Conservation (phyloP, 2,797 vertebrate genomes). For the Cynopterus sphinx region DNA sequence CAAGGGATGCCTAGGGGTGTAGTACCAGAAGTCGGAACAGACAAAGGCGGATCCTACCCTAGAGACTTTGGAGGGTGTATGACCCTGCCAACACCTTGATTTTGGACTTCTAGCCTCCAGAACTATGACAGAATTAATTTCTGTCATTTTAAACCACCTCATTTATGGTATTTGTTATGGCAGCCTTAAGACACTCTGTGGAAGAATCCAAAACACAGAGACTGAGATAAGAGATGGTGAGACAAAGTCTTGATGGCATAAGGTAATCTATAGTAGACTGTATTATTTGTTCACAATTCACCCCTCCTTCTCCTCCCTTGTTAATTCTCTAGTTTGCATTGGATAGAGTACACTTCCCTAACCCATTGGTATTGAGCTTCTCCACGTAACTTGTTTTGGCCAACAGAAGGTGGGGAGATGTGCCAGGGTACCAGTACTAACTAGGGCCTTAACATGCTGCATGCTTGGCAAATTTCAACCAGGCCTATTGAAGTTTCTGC, state of each 20-base stretch:
- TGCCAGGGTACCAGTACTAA: background rate
- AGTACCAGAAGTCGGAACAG: background rate
- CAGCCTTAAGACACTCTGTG: background rate
- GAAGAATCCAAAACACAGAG: background rate
- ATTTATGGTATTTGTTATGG: background rate
- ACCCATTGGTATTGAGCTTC: background rate
- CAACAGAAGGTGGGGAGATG: background rate
- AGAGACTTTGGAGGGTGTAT: background rate
- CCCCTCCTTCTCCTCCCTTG: background rate
- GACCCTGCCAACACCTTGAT: background rate
- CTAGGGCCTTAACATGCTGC: background rate
- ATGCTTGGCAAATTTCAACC: background rate
- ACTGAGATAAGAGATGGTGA: background rate
- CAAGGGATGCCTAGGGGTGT: background rate
- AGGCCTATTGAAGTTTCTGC: background rate
- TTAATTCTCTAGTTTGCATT: background rate
- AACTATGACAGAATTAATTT: background rate
- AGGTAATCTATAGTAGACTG: background rate
- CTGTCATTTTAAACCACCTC: background rate
- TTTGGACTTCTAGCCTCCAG: background rate
- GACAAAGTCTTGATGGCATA: background rate
- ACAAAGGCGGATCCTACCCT: background rate
- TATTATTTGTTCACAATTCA: background rate
- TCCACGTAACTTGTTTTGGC: background rate
- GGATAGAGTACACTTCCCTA: background rate